Evolutionary conservation across 1,140 invertebrate species (phyloP).

Genomic region (Drusus annulatus): DNA sequence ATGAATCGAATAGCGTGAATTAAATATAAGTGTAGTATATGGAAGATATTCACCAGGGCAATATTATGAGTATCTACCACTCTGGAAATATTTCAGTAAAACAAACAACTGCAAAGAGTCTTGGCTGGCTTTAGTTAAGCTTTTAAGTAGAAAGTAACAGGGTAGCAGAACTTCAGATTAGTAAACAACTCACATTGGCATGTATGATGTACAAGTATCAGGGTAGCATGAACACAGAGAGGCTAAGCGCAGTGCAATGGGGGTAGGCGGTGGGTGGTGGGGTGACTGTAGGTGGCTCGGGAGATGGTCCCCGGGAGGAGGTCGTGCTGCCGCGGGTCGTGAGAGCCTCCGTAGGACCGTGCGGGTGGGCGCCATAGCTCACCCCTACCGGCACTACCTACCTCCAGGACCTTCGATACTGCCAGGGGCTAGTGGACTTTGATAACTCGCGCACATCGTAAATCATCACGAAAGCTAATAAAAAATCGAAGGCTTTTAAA

Average conservation of each 20-base stretch:
- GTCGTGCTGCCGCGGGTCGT: slow-evolving; percentile 55
- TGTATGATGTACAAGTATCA: neutral
- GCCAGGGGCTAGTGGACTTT: neutral
- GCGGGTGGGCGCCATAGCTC: slow-evolving; percentile 54
- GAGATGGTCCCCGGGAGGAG: slow-evolving; percentile 34
- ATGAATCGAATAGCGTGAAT: too few relatives aligned
- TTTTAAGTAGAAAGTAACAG: too few relatives aligned
- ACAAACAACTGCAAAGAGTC: too few relatives aligned
- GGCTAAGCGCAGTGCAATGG: neutral
- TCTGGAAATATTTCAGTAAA: too few relatives aligned
- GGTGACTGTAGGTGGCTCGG: neutral
- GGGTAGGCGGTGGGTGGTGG: neutral
- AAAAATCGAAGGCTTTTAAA: too few relatives aligned
- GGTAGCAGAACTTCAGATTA: too few relatives aligned
- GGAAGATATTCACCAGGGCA: too few relatives aligned
- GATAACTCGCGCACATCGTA: neutral
- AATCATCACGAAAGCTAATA: too few relatives aligned
- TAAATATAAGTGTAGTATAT: too few relatives aligned
- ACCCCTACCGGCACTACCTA: neutral
- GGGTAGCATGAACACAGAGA: neutral
- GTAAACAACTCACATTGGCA: too few relatives aligned
- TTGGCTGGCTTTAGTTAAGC: too few relatives aligned
- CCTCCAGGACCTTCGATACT: neutral
- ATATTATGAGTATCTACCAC: too few relatives aligned
- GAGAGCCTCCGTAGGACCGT: slow-evolving; percentile 51